Evolutionary conservation across 53 echinoderm and acorn worm species (phyloP).

Genomic region (Mesocentrotus franciscanus): DNA sequence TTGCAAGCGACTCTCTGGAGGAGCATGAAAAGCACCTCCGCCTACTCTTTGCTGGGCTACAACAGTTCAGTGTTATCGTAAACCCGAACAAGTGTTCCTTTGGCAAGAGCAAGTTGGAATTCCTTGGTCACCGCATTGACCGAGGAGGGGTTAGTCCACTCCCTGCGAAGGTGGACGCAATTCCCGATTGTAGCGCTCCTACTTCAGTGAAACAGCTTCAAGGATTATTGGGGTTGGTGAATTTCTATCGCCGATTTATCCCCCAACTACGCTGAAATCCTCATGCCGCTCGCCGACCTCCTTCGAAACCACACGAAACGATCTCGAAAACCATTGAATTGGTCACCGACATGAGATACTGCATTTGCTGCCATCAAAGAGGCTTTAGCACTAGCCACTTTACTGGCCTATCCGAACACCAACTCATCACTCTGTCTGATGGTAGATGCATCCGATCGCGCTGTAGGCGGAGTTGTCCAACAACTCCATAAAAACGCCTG

Average conservation of each 20-base stretch:
- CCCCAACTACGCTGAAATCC: neutral
- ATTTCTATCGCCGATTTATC: slow-evolving; percentile 57
- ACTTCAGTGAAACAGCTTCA: neutral
- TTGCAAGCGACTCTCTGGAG: slow-evolving; percentile 2
- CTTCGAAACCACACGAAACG: neutral
- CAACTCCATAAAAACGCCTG: no score
- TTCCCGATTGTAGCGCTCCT: neutral
- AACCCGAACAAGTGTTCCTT: slow-evolving; percentile 61
- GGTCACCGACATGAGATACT: neutral
- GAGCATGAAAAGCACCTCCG: slow-evolving; percentile 55
- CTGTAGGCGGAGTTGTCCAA: no score
- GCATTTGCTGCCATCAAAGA: neutral
- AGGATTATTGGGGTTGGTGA: neutral
- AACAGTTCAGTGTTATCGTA: slow-evolving; percentile 56
- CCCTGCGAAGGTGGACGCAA: neutral
- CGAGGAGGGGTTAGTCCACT: neutral
- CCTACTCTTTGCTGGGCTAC: slow-evolving; percentile 54
- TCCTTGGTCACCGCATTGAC: slow-evolving; percentile 54
- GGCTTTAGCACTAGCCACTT: no score
- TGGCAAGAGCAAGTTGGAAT: slow-evolving; percentile 43
- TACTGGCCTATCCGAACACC: no score
- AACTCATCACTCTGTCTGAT: no score
- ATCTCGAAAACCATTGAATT: neutral
- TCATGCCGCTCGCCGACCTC: neutral
- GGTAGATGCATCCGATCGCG: no score